phyloP scores from a whole-genome alignment of 2,797 vertebrate genomes.

The Columba guinea region DNA sequence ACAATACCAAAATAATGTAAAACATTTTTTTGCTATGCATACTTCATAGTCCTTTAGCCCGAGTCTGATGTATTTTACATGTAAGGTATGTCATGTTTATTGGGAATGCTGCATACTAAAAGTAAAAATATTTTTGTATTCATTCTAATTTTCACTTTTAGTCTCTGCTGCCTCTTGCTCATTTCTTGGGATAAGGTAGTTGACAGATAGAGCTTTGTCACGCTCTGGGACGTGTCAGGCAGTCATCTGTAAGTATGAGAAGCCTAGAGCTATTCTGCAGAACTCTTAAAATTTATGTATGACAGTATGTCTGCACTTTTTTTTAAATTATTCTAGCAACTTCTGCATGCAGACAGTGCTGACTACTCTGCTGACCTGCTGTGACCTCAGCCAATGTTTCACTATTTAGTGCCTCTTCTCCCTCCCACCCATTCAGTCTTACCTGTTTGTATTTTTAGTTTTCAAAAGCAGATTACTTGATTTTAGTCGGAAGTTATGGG shows the following conservation, averaged over 20 bases:
- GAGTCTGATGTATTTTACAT: background rate
- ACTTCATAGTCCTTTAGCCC: background rate
- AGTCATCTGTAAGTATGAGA: background rate
- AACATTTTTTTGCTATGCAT: background rate
- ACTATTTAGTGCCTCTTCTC: background rate
- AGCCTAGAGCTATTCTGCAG: background rate
- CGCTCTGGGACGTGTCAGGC: background rate
- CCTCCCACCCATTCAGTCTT: background rate
- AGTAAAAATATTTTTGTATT: background rate
- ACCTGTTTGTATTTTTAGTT: background rate
- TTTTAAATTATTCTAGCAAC: background rate
- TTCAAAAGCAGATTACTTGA: background rate
- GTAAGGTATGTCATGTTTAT: background rate
- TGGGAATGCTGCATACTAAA: background rate
- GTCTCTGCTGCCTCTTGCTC: background rate
- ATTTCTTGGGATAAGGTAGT: background rate
- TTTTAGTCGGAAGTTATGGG: conserved; percentile 1
- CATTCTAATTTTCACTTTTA: background rate
- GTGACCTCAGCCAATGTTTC: conserved; percentile 16
- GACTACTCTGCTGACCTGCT: background rate
- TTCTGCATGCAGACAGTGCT: background rate
- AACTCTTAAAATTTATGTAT: background rate
- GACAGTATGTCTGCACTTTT: background rate
- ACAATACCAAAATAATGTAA: background rate
- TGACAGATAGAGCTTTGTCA: background rate